These are phyloP conservation scores for Lepidonotus clava DNA, from an alignment of 2,888 invertebrate genomes.

Conservation along the genomic window DNA sequence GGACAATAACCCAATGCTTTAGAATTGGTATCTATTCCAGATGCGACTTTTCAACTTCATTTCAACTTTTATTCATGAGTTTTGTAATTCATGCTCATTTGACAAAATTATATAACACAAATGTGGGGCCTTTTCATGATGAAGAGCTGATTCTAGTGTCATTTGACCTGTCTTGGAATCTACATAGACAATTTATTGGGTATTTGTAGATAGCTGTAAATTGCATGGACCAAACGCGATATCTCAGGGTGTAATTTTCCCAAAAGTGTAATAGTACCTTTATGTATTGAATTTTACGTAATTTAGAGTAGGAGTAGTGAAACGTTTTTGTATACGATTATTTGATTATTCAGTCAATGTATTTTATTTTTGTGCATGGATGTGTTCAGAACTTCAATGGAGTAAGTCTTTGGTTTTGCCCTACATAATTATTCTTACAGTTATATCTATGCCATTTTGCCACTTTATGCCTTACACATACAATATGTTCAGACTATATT, in stretches of 20 bases:
- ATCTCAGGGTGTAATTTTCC: constrained; percentile 14
- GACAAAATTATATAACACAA: too few relatives aligned
- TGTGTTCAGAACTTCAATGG: background rate
- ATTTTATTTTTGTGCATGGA: constrained; percentile 3
- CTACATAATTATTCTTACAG: background rate
- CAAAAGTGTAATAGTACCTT: background rate
- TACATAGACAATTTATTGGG: background rate
- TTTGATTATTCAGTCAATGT: background rate
- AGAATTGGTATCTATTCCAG: too few relatives aligned
- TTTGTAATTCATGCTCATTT: too few relatives aligned
- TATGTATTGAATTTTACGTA: background rate
- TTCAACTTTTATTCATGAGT: too few relatives aligned
- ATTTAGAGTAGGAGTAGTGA: background rate
- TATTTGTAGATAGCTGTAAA: background rate
- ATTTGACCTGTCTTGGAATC: background rate
- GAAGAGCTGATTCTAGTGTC: background rate
- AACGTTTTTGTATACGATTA: background rate
- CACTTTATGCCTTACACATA: constrained; percentile 20
- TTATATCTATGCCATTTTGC: constrained; percentile 34
- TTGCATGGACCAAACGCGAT: background rate
- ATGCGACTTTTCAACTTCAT: too few relatives aligned
- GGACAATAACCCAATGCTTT: too few relatives aligned
- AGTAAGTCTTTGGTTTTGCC: background rate
- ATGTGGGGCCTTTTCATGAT: too few relatives aligned
- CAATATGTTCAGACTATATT: background rate